Evolutionary conservation across 2,888 invertebrate genomes (phyloP).

Genomic region (Chrysolina americana): DNA sequence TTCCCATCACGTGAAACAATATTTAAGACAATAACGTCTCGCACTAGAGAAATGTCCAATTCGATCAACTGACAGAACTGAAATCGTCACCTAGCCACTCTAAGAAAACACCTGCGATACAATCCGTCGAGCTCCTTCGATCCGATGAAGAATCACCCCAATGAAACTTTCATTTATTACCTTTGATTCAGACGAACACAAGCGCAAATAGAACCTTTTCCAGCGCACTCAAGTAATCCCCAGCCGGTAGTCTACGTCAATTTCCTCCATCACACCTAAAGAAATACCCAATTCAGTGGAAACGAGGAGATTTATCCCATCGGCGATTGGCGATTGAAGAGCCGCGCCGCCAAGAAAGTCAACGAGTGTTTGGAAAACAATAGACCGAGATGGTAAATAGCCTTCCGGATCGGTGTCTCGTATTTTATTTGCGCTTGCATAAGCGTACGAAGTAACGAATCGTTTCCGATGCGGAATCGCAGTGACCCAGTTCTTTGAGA

Average conservation of each 20-base stretch:
- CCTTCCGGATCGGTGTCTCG: constrained; percentile 34
- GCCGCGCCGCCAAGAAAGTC: constrained; percentile 34
- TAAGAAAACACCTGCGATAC: not conserved
- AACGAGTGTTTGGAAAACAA: constrained; percentile 44
- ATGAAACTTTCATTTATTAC: constrained; percentile 8
- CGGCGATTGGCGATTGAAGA: constrained; percentile 39
- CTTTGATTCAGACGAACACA: not conserved
- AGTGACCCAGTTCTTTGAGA: constrained; percentile 41
- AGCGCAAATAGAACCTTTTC: constrained; percentile 10
- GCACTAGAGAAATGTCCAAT: no score
- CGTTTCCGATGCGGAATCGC: constrained; percentile 51
- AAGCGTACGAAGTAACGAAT: constrained; percentile 52
- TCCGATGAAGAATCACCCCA: constrained; percentile 1
- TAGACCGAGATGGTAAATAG: constrained; percentile 42
- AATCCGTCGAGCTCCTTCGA: not conserved
- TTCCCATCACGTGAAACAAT: no score
- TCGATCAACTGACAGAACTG: not conserved
- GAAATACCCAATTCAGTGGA: constrained; percentile 45
- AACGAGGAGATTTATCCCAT: constrained; percentile 44
- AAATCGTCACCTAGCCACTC: not conserved
- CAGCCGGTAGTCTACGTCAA: constrained; percentile 38
- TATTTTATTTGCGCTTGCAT: constrained; percentile 54
- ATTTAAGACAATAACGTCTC: no score
- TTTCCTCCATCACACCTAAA: constrained; percentile 37
- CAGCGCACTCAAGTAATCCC: constrained; percentile 27